Evolutionary conservation across 1,140 invertebrate genomes (phyloP).

Genomic region (Drosophila biarmipes): DNA sequence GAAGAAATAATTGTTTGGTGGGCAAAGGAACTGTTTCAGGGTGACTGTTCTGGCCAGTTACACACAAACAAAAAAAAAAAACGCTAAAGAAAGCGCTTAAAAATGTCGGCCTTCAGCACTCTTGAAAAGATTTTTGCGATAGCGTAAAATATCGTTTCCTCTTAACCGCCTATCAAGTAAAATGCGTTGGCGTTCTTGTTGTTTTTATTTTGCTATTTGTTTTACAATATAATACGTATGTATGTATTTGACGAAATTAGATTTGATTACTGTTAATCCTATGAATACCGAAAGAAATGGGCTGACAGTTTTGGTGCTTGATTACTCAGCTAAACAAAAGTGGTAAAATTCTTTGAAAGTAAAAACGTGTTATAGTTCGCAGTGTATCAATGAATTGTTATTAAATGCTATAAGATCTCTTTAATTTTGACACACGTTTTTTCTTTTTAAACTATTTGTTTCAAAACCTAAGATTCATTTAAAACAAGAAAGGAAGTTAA

Average conservation of each 20-base stretch:
- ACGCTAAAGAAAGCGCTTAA: conserved; percentile 7
- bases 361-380: conserved; percentile 20
- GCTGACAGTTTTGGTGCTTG: conserved; percentile 5
- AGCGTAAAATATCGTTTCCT: too few relatives aligned
- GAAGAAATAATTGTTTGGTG: conserved; percentile 2
- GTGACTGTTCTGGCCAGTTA: background rate
- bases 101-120: background rate
- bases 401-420: conserved; percentile 18
- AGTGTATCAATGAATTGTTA: background rate
- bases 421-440: background rate
- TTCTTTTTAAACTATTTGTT: too few relatives aligned
- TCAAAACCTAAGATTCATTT: too few relatives aligned
- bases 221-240: background rate
- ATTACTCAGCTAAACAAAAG: conserved; percentile 10
- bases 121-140: too few relatives aligned
- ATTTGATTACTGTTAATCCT: background rate
- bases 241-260: conserved; percentile 1
- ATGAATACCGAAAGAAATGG: conserved; percentile 4
- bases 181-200: background rate
- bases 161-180: background rate
- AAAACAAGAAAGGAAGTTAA: too few relatives aligned
- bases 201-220: background rate
- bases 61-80: conserved; percentile 1
- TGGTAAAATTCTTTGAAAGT: conserved; percentile 33
- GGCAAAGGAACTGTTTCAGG: conserved; percentile 56